These are phyloP conservation scores for Dioctria rufipes DNA, from an alignment of 2,888 invertebrate genomes.

Conservation along the genomic window DNA sequence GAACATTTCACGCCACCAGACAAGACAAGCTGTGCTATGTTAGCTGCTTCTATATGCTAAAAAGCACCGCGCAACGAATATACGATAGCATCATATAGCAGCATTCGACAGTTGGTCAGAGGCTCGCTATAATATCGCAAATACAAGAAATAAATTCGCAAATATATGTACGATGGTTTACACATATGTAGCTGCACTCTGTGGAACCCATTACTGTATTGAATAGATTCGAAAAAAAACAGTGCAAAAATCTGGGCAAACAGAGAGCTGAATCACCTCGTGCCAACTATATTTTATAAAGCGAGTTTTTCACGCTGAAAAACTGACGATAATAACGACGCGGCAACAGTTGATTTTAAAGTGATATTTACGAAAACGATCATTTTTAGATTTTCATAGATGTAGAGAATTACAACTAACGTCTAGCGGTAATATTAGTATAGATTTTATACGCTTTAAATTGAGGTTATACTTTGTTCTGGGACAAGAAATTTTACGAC, in stretches of 20 bases:
- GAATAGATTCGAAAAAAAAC: neutral
- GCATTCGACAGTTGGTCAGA: slow-evolving; percentile 1
- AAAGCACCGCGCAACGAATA: neutral
- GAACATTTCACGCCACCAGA: neutral
- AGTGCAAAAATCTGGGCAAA: neutral
- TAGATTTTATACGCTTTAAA: too few relatives aligned
- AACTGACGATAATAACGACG: neutral
- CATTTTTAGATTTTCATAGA: too few relatives aligned
- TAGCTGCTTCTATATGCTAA: neutral
- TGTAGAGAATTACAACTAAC: too few relatives aligned
- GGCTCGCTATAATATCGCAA: neutral
- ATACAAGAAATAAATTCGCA: slow-evolving; percentile 20
- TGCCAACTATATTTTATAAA: neutral
- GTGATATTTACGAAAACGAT: neutral
- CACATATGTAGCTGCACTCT: neutral
- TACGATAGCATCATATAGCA: neutral
- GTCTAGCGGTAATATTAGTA: too few relatives aligned
- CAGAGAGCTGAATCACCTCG: neutral
- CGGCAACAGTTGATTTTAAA: neutral
- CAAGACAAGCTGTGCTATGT: too few relatives aligned
- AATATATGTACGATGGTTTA: slow-evolving; percentile 3
- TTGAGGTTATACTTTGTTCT: too few relatives aligned
- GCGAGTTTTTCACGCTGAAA: neutral
- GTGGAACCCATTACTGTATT: neutral
- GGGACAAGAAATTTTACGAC: neutral